These are phyloP conservation scores for Amphipyra tragopoginis DNA, from an alignment of 2,888 invertebrate genomes.

Conservation along the genomic window DNA sequence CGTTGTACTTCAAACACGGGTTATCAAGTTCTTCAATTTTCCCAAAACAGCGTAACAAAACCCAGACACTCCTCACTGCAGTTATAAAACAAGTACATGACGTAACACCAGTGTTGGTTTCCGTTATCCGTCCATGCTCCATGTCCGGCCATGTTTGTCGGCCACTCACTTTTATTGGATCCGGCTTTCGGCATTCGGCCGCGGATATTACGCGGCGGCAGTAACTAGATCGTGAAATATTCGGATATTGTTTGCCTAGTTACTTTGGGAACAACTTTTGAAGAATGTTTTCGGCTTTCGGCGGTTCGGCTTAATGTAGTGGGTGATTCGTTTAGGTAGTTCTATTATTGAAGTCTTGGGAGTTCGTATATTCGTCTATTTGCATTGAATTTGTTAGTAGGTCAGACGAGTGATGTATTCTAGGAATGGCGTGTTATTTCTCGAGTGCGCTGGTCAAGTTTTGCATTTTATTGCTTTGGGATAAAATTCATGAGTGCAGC, in stretches of 20 bases:
- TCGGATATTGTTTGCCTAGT: slow-evolving; percentile 42
- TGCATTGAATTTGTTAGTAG: slow-evolving; percentile 26
- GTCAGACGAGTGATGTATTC: slow-evolving; percentile 27
- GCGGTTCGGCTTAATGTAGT: slow-evolving; percentile 33
- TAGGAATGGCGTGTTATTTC: slow-evolving; percentile 16
- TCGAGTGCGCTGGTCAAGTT: slow-evolving; percentile 31
- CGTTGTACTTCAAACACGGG: too few species aligned
- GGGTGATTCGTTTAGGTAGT: slow-evolving; percentile 38
- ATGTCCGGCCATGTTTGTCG: slow-evolving; percentile 52
- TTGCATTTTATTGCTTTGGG: slow-evolving; percentile 26
- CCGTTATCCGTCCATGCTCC: slow-evolving; percentile 23
- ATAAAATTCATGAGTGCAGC: slow-evolving; percentile 23
- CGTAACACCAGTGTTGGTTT: slow-evolving; percentile 38
- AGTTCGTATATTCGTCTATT: slow-evolving; percentile 26
- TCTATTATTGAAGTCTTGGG: slow-evolving; percentile 27
- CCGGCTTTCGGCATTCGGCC: slow-evolving; percentile 46
- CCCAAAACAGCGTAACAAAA: slow-evolving; percentile 4
- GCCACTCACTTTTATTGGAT: slow-evolving; percentile 58
- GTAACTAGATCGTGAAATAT: slow-evolving; percentile 52
- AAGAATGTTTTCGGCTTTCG: slow-evolving; percentile 30
- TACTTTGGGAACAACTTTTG: slow-evolving; percentile 45
- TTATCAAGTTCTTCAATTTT: too few species aligned
- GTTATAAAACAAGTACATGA: slow-evolving; percentile 30
- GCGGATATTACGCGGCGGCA: slow-evolving; percentile 45
- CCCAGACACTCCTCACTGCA: slow-evolving; percentile 13